Conservation (phyloP, 2,113 vertebrate genomes). For the Ciconia maguari region DNA sequence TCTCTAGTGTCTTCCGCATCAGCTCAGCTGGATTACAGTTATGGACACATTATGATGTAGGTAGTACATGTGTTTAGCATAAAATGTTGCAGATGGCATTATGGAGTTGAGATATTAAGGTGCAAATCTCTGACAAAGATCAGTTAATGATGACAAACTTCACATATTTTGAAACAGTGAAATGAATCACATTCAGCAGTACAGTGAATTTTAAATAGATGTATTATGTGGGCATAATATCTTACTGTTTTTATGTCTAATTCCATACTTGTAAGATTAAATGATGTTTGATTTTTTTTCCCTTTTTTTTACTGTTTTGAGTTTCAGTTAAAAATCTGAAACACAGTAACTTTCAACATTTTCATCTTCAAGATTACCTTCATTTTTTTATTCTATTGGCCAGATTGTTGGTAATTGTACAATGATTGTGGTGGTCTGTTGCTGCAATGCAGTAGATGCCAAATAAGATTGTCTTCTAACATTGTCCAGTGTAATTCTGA, state of each 20-base stretch:
- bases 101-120: background rate
- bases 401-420: background rate
- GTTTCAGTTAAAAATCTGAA: background rate
- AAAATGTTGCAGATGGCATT: background rate
- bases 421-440: background rate
- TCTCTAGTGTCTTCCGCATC: constrained; percentile 96
- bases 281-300: background rate
- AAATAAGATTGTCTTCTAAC: background rate
- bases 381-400: background rate
- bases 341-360: background rate
- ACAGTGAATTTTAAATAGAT: background rate
- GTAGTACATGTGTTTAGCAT: background rate
- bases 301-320: background rate
- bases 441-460: background rate
- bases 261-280: background rate
- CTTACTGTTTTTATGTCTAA: background rate
- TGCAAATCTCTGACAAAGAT: background rate
- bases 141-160: background rate
- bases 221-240: background rate
- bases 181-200: background rate
- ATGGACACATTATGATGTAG: constrained; percentile 98
- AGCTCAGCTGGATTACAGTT: constrained; percentile 92
- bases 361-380: background rate
- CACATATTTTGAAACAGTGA: background rate
- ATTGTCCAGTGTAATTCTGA: background rate